Evolutionary conservation across 2,888 invertebrate genomes (phyloP).

Genomic region (Hybos culiciformis): DNA sequence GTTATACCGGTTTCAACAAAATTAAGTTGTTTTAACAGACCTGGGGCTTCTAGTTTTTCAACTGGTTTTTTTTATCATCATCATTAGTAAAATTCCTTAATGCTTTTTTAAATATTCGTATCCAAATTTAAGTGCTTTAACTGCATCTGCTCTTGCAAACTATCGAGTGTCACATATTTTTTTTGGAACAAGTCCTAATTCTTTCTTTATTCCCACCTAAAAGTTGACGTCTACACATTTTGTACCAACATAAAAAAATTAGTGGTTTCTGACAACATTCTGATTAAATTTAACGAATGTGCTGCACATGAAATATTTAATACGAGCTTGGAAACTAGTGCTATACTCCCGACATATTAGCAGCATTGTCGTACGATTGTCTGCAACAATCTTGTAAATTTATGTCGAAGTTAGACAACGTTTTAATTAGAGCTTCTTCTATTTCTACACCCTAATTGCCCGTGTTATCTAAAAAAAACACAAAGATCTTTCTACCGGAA

Average conservation of each 20-base stretch:
- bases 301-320: conserved; percentile 21
- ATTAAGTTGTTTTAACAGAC: background rate
- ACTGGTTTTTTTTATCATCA: background rate
- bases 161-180: background rate
- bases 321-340: conserved; percentile 21
- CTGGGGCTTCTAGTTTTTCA: background rate
- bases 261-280: background rate
- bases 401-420: background rate
- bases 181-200: background rate
- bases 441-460: background rate
- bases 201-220: background rate
- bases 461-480: background rate
- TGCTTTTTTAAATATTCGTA: background rate
- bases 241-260: background rate
- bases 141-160: background rate
- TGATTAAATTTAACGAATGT: conserved; percentile 10
- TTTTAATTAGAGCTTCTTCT: background rate
- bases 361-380: conserved; percentile 22
- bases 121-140: background rate
- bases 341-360: conserved; percentile 22
- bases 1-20: background rate
- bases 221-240: background rate
- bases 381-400: conserved; percentile 12
- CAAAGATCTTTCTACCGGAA: background rate
- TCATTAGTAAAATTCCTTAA: background rate